Base-by-base conservation (phyloP, 2,113 vertebrate genomes). In the Tauraco erythrolophus region DNA sequence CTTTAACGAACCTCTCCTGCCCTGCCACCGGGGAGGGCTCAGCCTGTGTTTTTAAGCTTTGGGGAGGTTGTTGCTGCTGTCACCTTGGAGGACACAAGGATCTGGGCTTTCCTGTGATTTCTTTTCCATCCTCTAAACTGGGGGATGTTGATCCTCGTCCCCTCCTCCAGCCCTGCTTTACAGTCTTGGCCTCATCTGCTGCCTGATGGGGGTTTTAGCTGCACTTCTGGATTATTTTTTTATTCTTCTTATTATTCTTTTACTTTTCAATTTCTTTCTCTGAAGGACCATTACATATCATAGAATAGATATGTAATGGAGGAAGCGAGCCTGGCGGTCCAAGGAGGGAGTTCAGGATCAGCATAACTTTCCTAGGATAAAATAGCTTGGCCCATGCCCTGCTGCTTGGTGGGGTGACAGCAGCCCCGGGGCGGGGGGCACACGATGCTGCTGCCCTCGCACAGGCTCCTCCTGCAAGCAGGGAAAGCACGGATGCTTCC, bases 11-110 rank as follows among this genome's bases (percentile, higher is more conserved):
- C 33, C 31, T 50, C 50, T 60, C 30, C 37, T 58, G 85, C 25
- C 2, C 1, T 53, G 64, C 1, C 7, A 4, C 18, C 2, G 1
- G 14, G 56, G 54, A 80, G 43, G 27, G 71, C 80, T 72, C 46
- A 10, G 51, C 53, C 43, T 1, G 3, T 35, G 71, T 21, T 19
- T 75, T 53, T 11, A 25, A 71, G 43, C 46, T 66, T 10, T 8
- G 3, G 31, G 35, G 24, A n/a, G 41, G 39, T 87, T 23, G 3
- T 10, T 0, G 0, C 16, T 39, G 72, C 68, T n/a, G 48, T 53
- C 18, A 2, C 10, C 53, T 68, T 1, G 0, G 8, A 57, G 91
- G 64, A 27, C 5, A 2, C 6, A 6, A 12, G 12, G 11, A 1
- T n/a, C 43, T 15, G 65, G 53, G 35, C 41, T 60, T 15, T 46